Conservation (phyloP, 2,113 vertebrate species). For the Craseonycteris thonglongyai region DNA sequence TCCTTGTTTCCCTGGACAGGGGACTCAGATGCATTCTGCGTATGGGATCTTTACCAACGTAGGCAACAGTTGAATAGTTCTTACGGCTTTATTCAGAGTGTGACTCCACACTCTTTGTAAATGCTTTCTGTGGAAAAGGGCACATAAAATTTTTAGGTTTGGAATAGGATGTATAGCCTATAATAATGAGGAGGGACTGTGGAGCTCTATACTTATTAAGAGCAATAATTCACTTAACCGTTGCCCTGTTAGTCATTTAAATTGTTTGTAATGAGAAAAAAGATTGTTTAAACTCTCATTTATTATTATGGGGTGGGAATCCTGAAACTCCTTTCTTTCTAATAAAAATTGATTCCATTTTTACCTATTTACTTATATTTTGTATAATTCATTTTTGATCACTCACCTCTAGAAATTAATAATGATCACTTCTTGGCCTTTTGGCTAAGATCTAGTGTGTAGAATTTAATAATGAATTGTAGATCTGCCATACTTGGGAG, state of each 20-base stretch:
- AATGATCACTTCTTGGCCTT: too few relatives aligned
- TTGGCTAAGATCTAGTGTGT: too few relatives aligned
- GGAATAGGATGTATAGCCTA: background rate
- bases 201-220: background rate
- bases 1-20: background rate
- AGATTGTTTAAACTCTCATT: background rate
- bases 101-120: background rate
- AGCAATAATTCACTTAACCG: background rate
- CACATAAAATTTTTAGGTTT: background rate
- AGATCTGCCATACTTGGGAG: background rate
- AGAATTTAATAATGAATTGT: background rate
- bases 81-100: background rate
- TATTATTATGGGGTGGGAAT: background rate
- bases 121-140: background rate
- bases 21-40: background rate
- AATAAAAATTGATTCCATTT: background rate
- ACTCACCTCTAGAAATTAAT: background rate
- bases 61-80: background rate
- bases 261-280: background rate
- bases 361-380: background rate
- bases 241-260: background rate
- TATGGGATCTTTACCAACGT: background rate
- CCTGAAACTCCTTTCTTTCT: background rate
- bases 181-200: background rate
- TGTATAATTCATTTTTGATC: background rate